Percentiles rank a stretch among this genome's conserved stretches.
Evolutionary conservation across 2,797 vertebrate genomes (phyloP).

Genomic region (Microcaecilia unicolor): DNA sequence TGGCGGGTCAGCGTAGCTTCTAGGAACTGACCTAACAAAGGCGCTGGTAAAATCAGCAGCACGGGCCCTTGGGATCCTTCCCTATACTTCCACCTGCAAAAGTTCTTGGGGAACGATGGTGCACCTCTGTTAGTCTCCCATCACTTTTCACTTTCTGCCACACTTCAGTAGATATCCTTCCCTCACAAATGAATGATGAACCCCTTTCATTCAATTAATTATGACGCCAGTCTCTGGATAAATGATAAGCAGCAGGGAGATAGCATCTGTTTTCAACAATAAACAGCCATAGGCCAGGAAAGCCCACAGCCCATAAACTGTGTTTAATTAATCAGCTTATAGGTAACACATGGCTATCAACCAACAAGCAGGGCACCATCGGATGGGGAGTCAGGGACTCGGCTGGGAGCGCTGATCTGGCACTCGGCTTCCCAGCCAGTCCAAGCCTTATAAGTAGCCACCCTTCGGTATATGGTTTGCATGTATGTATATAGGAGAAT

Average conservation of each 20-base stretch:
- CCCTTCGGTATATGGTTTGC: no score
- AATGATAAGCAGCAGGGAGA: constrained; percentile 21
- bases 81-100: no score
- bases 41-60: no score
- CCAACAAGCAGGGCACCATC: no score
- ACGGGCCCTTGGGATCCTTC: no score
- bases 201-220: constrained; percentile 44
- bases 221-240: constrained; percentile 12
- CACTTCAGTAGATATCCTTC: constrained; percentile 7
- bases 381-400: not conserved
- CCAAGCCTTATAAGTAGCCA: not conserved
- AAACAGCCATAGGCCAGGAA: not conserved
- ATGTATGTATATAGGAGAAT: no score
- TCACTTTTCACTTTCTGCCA: no score
- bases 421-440: not conserved
- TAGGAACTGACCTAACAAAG: no score
- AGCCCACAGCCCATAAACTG: constrained; percentile 6
- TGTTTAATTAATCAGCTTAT: constrained; percentile 22
- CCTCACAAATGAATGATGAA: constrained; percentile 66
- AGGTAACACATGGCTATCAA: constrained; percentile 13
- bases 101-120: no score
- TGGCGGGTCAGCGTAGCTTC: no score
- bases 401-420: constrained; percentile 4
- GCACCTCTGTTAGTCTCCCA: no score
- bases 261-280: constrained; percentile 21